Evolutionary conservation across 1,140 invertebrate species (phyloP).

Genomic region (Anastrepha obliqua): DNA sequence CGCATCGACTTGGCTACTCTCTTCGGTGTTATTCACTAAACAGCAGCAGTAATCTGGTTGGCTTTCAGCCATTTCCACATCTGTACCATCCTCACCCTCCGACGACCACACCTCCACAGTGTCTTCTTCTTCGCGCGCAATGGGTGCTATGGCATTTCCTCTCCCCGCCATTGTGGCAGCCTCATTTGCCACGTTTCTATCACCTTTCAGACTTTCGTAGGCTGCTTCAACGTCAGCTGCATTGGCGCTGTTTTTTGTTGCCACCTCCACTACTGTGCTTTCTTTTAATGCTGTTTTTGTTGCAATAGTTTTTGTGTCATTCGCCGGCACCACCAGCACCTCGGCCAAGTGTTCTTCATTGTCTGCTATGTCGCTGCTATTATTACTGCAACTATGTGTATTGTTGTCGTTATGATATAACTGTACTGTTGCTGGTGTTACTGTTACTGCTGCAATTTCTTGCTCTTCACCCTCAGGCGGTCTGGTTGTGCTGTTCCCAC

Average conservation of each 20-base stretch:
- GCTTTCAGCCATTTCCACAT: background rate
- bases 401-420: background rate
- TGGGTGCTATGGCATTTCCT: constrained; percentile 62
- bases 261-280: constrained; percentile 5
- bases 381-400: background rate
- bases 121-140: constrained; percentile 68
- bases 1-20: constrained; percentile 67
- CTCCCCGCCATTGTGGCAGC: constrained; percentile 11
- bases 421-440: background rate
- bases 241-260: background rate
- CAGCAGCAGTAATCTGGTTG: constrained; percentile 55
- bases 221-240: constrained; percentile 37
- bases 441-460: constrained; percentile 6
- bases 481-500: constrained; percentile 54
- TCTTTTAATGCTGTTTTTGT: constrained; percentile 58
- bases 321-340: constrained; percentile 66
- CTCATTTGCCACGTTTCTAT: constrained; percentile 33
- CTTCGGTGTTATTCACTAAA: constrained; percentile 66
- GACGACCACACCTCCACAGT: constrained; percentile 52
- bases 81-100: constrained; percentile 24
- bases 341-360: constrained; percentile 64
- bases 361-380: background rate
- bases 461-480: constrained; percentile 58
- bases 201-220: background rate
- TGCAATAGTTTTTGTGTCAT: constrained; percentile 69